Evolutionary conservation across 2,797 vertebrate species (phyloP).

Genomic region (Chelonia mydas): DNA sequence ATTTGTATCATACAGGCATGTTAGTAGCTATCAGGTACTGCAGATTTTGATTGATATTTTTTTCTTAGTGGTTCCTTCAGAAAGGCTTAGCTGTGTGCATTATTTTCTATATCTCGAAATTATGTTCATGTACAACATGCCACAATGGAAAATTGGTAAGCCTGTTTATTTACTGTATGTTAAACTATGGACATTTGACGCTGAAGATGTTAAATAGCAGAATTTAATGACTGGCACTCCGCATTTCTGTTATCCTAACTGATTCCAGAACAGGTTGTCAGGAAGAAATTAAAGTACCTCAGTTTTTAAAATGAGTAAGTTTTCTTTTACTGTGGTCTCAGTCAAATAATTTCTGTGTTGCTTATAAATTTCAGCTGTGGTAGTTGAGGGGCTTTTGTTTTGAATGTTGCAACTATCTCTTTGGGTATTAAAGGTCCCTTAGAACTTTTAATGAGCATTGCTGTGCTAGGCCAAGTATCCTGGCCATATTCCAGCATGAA

Average conservation of each 20-base stretch:
- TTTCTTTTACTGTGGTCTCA: not conserved
- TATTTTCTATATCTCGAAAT: fast-evolving
- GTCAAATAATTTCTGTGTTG: not conserved
- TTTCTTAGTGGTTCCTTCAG: not conserved
- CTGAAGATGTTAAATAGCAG: not conserved
- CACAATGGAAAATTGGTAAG: not conserved
- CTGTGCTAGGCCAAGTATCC: not conserved
- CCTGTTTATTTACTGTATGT: not conserved
- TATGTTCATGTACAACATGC: not conserved
- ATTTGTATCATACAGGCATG: not conserved
- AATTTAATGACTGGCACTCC: fast-evolving
- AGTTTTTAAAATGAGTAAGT: too few relatives aligned
- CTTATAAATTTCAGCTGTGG: not conserved
- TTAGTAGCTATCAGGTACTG: fast-evolving
- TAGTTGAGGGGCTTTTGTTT: not conserved
- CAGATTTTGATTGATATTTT: not conserved
- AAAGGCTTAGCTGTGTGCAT: fast-evolving
- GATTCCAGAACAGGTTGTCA: not conserved
- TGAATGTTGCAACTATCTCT: not conserved
- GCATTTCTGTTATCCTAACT: not conserved
- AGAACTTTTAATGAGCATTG: not conserved
- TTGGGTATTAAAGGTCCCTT: not conserved
- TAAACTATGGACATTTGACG: not conserved
- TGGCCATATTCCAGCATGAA: fast-evolving
- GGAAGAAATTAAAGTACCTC: too few relatives aligned